Conservation (phyloP, 1,140 invertebrate species). For the Drosophila nigromelanica region DNA sequence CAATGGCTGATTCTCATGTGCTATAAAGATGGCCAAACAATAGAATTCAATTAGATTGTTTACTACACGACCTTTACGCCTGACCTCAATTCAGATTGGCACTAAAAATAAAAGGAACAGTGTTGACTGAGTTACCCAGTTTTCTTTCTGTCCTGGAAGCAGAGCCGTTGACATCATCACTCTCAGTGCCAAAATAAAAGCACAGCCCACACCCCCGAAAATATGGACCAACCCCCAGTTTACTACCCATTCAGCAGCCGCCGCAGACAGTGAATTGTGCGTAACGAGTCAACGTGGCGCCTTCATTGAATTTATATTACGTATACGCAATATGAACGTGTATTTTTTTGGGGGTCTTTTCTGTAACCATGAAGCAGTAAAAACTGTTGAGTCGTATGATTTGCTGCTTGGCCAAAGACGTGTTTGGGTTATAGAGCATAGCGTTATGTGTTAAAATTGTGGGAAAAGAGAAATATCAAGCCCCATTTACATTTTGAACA, state of each 20-base stretch:
- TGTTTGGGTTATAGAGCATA: neutral
- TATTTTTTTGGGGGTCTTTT: slow-evolving; percentile 12
- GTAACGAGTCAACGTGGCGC: slow-evolving; percentile 62
- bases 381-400: slow-evolving; percentile 6
- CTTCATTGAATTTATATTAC: slow-evolving; percentile 56
- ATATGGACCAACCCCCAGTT: slow-evolving; percentile 15
- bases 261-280: slow-evolving; percentile 20
- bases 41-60: slow-evolving; percentile 15
- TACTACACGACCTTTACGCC: slow-evolving; percentile 1
- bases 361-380: slow-evolving; percentile 2
- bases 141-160: neutral
- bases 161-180: slow-evolving; percentile 66
- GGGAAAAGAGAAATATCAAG: neutral
- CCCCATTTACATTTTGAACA: no score
- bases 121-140: neutral
- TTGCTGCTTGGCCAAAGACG: neutral
- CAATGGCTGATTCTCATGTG: slow-evolving; percentile 53
- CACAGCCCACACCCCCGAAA: slow-evolving; percentile 13
- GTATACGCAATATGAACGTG: slow-evolving; percentile 39
- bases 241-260: slow-evolving; percentile 13
- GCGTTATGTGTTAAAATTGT: neutral
- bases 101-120: no score
- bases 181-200: slow-evolving; percentile 9
- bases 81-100: slow-evolving; percentile 24
- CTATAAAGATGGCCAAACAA: slow-evolving; percentile 25